Evolutionary conservation across 1,140 invertebrate species (phyloP), one percentile per base, ranked within the genome.

Genomic region (Olivierus martensii): DNA sequence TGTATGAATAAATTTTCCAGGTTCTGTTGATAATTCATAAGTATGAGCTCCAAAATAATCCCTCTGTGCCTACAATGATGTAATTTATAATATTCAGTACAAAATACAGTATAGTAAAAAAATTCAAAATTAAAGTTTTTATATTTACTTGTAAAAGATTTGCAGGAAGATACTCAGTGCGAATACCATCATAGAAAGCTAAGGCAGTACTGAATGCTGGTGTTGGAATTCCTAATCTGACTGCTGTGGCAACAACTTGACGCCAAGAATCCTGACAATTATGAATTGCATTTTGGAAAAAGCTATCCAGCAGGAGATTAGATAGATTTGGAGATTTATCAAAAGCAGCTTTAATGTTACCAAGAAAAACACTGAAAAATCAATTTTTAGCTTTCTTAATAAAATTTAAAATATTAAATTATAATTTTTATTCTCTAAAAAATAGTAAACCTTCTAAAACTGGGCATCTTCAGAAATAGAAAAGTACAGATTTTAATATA

Each of bases 31-130:
- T 42, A 96, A 68, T 69, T 99, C 94, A 63, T 99, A 99, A 0
- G 94, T 99, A 68, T 99, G 96, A 1, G 96, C 95, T 0, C 96
- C 96, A 68, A 99, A 99, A 66, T 95, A 99, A 70, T 99, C 95
- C 41, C 96, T 72, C 70, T 98, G 94, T 0, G 95, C 96, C 79
- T 93, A 77, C 4, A 28, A 28, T 28, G 1, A 28, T 9, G 28
- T 28, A 28, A 28, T 28, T 28, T 28, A 28, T 28, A n/a, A n/a
- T n/a, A n/a, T n/a, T n/a, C n/a, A n/a, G n/a, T n/a, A n/a, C n/a
- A n/a, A n/a, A n/a, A n/a, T n/a, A n/a, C n/a, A 45, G 17, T 10
- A 11, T 14, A 55, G 2, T 22, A 9, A 10, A 56, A 41, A 11
- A 9, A n/a, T 46, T 46, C 41, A 51, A 51, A 21, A 17, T 12